Base-by-base conservation (phyloP, 2,888 invertebrate species). In the Protula sp. region DNA sequence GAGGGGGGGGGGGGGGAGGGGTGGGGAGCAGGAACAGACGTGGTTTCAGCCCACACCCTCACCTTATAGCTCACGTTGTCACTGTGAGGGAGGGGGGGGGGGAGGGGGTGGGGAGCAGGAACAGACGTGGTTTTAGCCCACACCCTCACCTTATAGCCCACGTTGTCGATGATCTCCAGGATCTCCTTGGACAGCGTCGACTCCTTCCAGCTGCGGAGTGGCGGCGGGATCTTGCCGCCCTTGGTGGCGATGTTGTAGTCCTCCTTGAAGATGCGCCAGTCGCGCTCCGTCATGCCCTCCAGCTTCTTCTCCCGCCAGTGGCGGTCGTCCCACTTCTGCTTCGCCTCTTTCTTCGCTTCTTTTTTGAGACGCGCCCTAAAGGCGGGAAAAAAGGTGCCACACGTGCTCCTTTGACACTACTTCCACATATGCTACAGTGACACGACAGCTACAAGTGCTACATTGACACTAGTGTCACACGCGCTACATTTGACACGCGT, bases 241-340 rank as follows among this genome's bases (percentile, higher is more conserved):
- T 99, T 99, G 63, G 98, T 92, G 2, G 94, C 91, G 57, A 99
- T 97, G 78, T 94, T 99, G 81, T 95, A 99, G 83, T 99, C 99
- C 82, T 99, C 99, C 48, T 97, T 87, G 81, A 99, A 99, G 74
- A 99, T 99, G 81, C 99, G 87, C 99, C 99, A 99, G 84, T 99
- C 99, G 72, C 99, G 86, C 80, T 99, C 98, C 0, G 92, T 93
- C 99, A 99, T 99, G 82, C 98, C 95, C 56, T 88, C 87, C 0
- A 89, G 83, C 9, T 88, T 88, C 80, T 99, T 99, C 75, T 98
- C 95, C 2, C 92, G 90, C 99, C 99, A 99, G 81, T 99, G 99
- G 3, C 99, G 87, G 79, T 99, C 98, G 81, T 99, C 99, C 92
- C 94, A 98, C 75, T 93, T 90, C 77, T 95, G 94, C 82, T 98